Evolutionary conservation across 2,113 vertebrate genomes (phyloP).

Genomic region (Mormyrus lacerda): DNA sequence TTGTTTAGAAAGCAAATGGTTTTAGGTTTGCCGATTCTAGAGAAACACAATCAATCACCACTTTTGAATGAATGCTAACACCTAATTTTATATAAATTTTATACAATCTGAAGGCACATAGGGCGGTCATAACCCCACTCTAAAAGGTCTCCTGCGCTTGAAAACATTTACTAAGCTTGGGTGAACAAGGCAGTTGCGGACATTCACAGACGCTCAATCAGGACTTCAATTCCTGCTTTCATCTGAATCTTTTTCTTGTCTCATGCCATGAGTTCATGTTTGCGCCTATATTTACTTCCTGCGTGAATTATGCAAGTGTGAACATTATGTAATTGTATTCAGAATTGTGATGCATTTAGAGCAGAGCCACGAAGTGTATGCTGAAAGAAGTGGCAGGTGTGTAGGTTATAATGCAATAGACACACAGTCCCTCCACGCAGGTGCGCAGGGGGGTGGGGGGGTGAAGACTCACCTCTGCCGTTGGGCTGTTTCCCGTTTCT

Average conservation of each 20-base stretch:
- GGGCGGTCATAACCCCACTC: background rate
- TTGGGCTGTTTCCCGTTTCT: conserved; percentile 54
- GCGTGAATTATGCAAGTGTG: background rate
- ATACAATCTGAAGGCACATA: background rate
- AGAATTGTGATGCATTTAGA: background rate
- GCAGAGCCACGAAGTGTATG: background rate
- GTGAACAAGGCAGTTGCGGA: background rate
- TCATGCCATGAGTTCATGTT: background rate
- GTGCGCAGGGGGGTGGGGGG: conserved; percentile 16
- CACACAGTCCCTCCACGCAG: background rate
- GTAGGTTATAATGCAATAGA: background rate
- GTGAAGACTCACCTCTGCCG: conserved; percentile 55
- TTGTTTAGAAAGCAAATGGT: background rate
- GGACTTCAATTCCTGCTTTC: background rate
- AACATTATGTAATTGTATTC: background rate
- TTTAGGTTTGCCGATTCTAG: background rate
- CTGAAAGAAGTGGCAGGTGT: background rate
- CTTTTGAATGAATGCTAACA: background rate
- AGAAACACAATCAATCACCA: background rate
- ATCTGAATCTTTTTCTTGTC: background rate
- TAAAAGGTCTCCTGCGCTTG: background rate
- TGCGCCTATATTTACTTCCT: background rate
- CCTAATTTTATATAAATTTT: background rate
- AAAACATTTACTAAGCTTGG: background rate
- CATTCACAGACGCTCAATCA: background rate